phyloP scores from a whole-genome alignment of 2,888 invertebrate species.

The Lypha dubia region DNA sequence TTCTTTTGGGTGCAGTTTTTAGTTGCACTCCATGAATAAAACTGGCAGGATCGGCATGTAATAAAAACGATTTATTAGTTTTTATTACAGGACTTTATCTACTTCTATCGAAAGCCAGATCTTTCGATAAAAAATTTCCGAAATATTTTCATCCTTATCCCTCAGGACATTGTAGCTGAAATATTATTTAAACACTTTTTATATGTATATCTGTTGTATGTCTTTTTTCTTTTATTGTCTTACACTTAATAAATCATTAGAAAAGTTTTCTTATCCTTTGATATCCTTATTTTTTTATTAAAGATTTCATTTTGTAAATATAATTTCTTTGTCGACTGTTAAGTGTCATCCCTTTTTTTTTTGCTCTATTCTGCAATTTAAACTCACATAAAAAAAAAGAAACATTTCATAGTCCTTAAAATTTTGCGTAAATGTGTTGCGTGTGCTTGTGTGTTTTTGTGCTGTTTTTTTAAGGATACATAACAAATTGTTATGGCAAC shows the following conservation, averaged over 20 bases:
- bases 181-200: too few species aligned
- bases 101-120: too few species aligned
- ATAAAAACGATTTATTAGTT: too few species aligned
- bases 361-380: constrained; percentile 37
- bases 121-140: too few species aligned
- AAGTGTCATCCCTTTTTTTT: constrained; percentile 66
- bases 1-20: too few species aligned
- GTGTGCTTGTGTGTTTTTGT: constrained; percentile 24
- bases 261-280: constrained; percentile 20
- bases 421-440: constrained; percentile 24
- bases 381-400: constrained; percentile 34
- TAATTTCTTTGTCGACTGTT: constrained; percentile 67
- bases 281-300: constrained; percentile 6
- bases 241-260: constrained; percentile 18
- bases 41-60: too few species aligned
- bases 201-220: background rate
- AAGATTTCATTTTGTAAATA: constrained; percentile 64
- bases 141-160: too few species aligned
- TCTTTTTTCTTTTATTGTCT: background rate
- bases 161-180: too few species aligned
- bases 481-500: constrained; percentile 72
- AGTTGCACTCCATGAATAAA: too few species aligned
- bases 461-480: constrained; percentile 54
- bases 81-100: too few species aligned
- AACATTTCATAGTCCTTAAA: constrained; percentile 6